Conservation (phyloP, 1,140 invertebrate species). For the Philopotamus ludificatus region DNA sequence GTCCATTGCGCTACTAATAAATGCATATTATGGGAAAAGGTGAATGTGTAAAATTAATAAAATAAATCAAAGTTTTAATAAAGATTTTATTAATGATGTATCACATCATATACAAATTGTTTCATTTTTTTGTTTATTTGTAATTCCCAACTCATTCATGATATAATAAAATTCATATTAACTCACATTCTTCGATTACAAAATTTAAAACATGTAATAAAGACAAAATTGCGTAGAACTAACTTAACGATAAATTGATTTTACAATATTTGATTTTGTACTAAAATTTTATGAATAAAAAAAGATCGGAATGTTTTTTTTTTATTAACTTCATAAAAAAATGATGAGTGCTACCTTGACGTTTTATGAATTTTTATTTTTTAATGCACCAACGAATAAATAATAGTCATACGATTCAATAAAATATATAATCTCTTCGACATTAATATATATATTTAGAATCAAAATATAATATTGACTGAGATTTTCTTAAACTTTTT, state of each 20-base stretch:
- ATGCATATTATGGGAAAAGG: not conserved
- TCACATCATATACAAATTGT: slow-evolving; percentile 2
- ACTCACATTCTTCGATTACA: slow-evolving; percentile 2
- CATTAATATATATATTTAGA: too few species aligned
- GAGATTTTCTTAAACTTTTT: too few species aligned
- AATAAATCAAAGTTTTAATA: not conserved
- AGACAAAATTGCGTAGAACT: slow-evolving; percentile 26
- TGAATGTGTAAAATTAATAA: not conserved
- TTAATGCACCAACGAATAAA: too few species aligned
- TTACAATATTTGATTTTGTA: slow-evolving; percentile 37
- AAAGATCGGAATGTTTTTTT: slow-evolving; percentile 37
- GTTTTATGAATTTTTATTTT: too few species aligned
- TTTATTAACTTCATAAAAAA: slow-evolving; percentile 17
- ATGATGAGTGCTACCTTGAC: too few species aligned
- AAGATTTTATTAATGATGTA: not conserved
- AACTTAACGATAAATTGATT: slow-evolving; percentile 39
- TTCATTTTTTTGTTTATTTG: not conserved
- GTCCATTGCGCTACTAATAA: not conserved
- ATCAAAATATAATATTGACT: too few species aligned
- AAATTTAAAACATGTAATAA: slow-evolving; percentile 5
- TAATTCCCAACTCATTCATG: not conserved
- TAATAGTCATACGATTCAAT: too few species aligned
- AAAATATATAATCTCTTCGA: too few species aligned
- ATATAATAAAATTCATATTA: not conserved
- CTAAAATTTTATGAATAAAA: slow-evolving; percentile 33